Evolutionary conservation across 2,113 vertebrate genomes (phyloP), one percentile per base, ranked within the genome.

Genomic region (Pedetes capensis): DNA sequence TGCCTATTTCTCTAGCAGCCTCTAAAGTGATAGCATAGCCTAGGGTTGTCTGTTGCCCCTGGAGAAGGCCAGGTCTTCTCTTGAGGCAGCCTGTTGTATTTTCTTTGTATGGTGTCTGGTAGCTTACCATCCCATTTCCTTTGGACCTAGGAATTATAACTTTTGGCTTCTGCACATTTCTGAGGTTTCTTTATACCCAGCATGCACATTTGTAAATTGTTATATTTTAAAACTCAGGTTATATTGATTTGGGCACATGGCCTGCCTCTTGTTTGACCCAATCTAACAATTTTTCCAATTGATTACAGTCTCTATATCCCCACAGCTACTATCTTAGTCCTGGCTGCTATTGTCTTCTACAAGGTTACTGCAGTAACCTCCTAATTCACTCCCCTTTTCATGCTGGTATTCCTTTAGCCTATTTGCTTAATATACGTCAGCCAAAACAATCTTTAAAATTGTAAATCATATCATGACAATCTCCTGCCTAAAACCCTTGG

Each of bases 191-290:
- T 87, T 64, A 83, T 64, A 64, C 8, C 17, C 16, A 80, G 5
- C 3, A 44, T 57, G 18, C 11, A 51, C 16, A 86, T 94, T 87
- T 74, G 16, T 90, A 81, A 90, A 88, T 81, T 96, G 76, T 69
- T n/a, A 68, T n/a, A n/a, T 88, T 94, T 76, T 75, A 78, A 94
- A 93, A 94, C 39, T 93, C 74, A 93, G 13, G 64, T 86, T 91
- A 55, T 37, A 63, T 74, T 94, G 69, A 64, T 89, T 95, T 91
- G 64, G 34, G 55, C 49, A 85, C 13, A n/a, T 27, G 22, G 32
- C 34, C 49, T 78, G 7, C 68, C 74, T 91, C 47, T 42, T 86
- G 18, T 66, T 86, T 37, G 29, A 79, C 23, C 57, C 32, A 55
- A 25, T 34, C 42, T 93, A 49, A 63, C 81, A 72, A 3, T 32